Conservation (phyloP, 2,888 invertebrate genomes). For the Epinotia nisella region DNA sequence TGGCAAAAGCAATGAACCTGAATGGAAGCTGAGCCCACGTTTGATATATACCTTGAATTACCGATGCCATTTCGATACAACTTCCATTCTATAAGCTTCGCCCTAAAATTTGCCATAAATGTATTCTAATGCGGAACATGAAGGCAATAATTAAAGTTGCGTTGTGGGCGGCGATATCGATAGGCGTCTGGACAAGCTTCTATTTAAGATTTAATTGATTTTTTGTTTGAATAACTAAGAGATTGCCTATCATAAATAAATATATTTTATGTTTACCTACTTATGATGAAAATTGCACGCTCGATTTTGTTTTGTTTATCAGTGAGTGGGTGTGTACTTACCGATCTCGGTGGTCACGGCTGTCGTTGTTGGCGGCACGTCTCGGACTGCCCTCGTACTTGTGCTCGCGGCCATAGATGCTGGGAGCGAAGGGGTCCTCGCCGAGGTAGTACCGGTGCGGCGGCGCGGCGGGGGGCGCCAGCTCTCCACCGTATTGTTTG, state of each 20-base stretch:
- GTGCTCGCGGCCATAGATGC: slow-evolving; percentile 93
- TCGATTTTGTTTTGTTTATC: slow-evolving; percentile 21
- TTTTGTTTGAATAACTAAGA: slow-evolving; percentile 53
- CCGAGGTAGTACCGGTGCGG: slow-evolving; percentile 93
- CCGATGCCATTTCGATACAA: slow-evolving; percentile 17
- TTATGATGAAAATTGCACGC: slow-evolving; percentile 3
- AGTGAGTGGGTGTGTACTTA: slow-evolving; percentile 57
- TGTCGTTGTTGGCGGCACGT: slow-evolving; percentile 73
- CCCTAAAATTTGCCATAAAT: slow-evolving; percentile 63
- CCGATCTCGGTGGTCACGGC: slow-evolving; percentile 80
- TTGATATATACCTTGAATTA: slow-evolving; percentile 21
- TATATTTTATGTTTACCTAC: slow-evolving; percentile 1
- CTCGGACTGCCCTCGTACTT: slow-evolving; percentile 89
- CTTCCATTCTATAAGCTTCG: slow-evolving; percentile 46
- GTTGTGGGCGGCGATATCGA: slow-evolving; percentile 68
- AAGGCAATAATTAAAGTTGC: slow-evolving; percentile 69
- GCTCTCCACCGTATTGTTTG: slow-evolving; percentile 79
- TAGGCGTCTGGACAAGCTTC: slow-evolving; percentile 71
- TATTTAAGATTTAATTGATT: slow-evolving; percentile 69
- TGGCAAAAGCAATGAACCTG: slow-evolving; percentile 12
- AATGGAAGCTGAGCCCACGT: slow-evolving; percentile 7
- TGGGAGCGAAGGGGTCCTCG: slow-evolving; percentile 93
- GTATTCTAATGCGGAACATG: slow-evolving; percentile 68
- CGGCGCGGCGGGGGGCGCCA: slow-evolving; percentile 81
- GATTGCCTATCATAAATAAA: slow-evolving; percentile 15